phyloP scores from a whole-genome alignment of 2,797 vertebrate species.

The Kryptolebias ocellatus region DNA sequence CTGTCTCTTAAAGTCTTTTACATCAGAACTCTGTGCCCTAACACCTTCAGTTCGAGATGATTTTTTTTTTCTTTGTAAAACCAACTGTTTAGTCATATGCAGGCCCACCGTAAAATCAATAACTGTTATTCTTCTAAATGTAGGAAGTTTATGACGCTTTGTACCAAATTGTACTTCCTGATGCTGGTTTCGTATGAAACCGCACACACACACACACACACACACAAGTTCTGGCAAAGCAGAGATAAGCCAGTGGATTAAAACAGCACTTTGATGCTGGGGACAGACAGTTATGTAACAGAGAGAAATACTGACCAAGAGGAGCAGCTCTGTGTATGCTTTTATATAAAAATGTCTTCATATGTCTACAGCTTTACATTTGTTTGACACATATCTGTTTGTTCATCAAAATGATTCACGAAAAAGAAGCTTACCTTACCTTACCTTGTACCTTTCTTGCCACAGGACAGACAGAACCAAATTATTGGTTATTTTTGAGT shows the following conservation, averaged over 20 bases:
- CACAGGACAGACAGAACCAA: neutral
- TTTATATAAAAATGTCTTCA: conserved; percentile 12
- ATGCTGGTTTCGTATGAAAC: too few species aligned
- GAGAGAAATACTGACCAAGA: conserved; percentile 60
- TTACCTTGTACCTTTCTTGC: neutral
- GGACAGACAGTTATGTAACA: conserved; percentile 68
- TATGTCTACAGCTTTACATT: conserved; percentile 12
- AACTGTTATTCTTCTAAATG: too few species aligned
- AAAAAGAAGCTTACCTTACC: neutral
- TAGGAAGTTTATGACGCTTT: too few species aligned
- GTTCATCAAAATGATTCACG: conserved; percentile 13
- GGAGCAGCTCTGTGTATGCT: conserved; percentile 27
- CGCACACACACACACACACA: conserved; percentile 25
- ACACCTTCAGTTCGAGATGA: too few species aligned
- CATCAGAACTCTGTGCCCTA: too few species aligned
- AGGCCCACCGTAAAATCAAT: too few species aligned
- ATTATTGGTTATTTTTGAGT: conserved; percentile 57
- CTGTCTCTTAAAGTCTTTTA: too few species aligned
- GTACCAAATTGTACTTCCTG: too few species aligned
- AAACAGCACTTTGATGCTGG: conserved; percentile 54
- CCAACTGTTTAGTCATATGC: too few species aligned
- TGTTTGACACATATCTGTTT: neutral
- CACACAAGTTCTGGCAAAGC: conserved; percentile 16
- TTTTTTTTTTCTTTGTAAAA: too few species aligned
- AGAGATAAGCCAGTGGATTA: conserved; percentile 65